Percentiles rank a stretch among this genome's conserved stretches.
phyloP scores from a whole-genome alignment of 2,797 vertebrate species.

The Malurus leucopterus region DNA sequence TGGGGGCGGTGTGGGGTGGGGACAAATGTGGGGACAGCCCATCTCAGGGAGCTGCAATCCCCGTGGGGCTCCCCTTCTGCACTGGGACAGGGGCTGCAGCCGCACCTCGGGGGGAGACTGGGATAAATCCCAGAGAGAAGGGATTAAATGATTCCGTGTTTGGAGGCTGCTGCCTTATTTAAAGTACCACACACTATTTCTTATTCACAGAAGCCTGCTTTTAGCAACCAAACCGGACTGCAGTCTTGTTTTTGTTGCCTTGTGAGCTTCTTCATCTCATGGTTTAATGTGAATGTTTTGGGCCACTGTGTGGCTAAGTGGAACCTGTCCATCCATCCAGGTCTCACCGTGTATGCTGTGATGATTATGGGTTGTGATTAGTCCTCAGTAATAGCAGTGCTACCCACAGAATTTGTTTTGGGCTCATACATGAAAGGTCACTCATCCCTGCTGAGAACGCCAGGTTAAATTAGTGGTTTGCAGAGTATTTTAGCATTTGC shows the following conservation, averaged over 20 bases:
- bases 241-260: background rate
- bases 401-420: background rate
- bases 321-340: background rate
- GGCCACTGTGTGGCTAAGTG: background rate
- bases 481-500: background rate
- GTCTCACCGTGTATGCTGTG: background rate
- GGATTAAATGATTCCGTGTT: conserved; percentile 23
- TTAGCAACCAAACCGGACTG: background rate
- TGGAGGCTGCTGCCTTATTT: background rate
- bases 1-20: background rate
- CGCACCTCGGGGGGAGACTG: background rate
- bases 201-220: background rate
- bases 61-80: background rate
- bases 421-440: background rate
- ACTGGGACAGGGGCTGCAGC: background rate
- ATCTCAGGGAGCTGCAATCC: background rate
- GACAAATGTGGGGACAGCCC: background rate
- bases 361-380: background rate
- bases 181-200: background rate
- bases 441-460: fast-evolving
- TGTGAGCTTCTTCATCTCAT: background rate
- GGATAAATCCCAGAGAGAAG: background rate
- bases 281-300: background rate
- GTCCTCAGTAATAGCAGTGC: background rate
- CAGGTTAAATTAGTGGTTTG: background rate